A percentile compares a stretch with the other conserved stretches of the same genome.
These are phyloP conservation scores for Diploscapter pachys DNA, from an alignment of 1,140 invertebrate genomes.

Conservation along the genomic window DNA sequence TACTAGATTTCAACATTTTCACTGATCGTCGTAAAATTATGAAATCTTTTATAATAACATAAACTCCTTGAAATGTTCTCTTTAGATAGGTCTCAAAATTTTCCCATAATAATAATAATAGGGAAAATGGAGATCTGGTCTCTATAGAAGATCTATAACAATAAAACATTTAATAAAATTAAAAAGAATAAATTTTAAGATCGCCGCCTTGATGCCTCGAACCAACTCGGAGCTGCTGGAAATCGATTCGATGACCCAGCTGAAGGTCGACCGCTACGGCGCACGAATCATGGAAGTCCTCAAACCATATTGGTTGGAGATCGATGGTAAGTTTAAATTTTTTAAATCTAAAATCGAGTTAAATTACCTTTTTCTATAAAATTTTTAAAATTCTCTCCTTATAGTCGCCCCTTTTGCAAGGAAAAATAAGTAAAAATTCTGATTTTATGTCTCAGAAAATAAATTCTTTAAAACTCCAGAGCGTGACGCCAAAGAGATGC, in stretches of 20 bases:
- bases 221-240: conserved; percentile 48
- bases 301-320: conserved; percentile 35
- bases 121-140: neutral
- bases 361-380: too few relatives aligned
- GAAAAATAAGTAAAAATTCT: too few relatives aligned
- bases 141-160: conserved; percentile 27
- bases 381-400: too few relatives aligned
- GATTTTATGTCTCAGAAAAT: too few relatives aligned
- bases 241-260: conserved; percentile 42
- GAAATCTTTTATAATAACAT: conserved; percentile 39
- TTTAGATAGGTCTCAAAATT: conserved; percentile 15
- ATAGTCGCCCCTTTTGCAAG: too few relatives aligned
- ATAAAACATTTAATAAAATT: conserved; percentile 32
- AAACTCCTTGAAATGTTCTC: conserved; percentile 38
- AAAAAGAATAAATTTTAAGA: conserved; percentile 5
- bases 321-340: conserved; percentile 29
- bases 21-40: conserved; percentile 36
- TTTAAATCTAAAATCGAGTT: too few relatives aligned
- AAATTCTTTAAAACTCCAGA: too few relatives aligned
- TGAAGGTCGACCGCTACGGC: conserved; percentile 41
- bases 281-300: conserved; percentile 31
- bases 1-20: conserved; percentile 16
- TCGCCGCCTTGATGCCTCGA: conserved; percentile 45
- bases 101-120: neutral
- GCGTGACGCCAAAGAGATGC: too few relatives aligned